These are phyloP conservation scores for Anthopleura xanthogrammica DNA, from an alignment of 92 coral and sea anemone species.

Conservation along the genomic window DNA sequence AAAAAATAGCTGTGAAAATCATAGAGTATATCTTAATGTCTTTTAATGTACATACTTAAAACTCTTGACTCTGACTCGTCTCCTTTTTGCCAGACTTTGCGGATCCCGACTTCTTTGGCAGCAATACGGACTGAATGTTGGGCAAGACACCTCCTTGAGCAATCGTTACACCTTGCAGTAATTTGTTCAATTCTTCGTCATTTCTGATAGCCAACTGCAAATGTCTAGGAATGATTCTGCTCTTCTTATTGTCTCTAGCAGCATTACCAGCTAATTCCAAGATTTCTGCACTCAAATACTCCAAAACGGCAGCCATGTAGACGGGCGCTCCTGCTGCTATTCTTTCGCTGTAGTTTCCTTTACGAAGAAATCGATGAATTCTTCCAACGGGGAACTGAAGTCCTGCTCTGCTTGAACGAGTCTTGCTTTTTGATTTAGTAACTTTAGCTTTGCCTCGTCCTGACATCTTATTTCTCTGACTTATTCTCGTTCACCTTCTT, in stretches of 20 bases:
- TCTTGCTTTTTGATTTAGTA: constrained; percentile 28
- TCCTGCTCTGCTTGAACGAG: constrained; percentile 51
- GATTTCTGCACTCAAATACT: constrained; percentile 51
- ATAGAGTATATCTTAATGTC: neutral
- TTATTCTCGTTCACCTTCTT: neutral
- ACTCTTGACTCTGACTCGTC: constrained; percentile 22
- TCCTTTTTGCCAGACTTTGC: constrained; percentile 1
- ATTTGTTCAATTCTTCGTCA: constrained; percentile 56
- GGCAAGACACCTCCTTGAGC: constrained; percentile 60
- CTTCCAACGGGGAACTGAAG: constrained; percentile 57
- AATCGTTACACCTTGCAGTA: constrained; percentile 56
- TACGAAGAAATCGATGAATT: constrained; percentile 51
- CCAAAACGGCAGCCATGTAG: constrained; percentile 60
- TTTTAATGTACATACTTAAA: constrained; percentile 9
- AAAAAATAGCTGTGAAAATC: no score
- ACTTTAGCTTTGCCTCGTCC: constrained; percentile 56
- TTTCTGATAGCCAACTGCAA: constrained; percentile 53
- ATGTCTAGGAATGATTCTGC: constrained; percentile 52
- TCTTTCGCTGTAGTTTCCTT: constrained; percentile 54
- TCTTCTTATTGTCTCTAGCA: constrained; percentile 57
- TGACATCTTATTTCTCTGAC: constrained; percentile 28
- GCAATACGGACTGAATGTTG: constrained; percentile 53
- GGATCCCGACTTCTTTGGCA: constrained; percentile 41
- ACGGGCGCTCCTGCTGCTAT: constrained; percentile 71
- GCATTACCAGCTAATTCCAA: constrained; percentile 65